phyloP scores from a whole-genome alignment of 2,113 vertebrate species.

The Dasyprocta punctata region DNA sequence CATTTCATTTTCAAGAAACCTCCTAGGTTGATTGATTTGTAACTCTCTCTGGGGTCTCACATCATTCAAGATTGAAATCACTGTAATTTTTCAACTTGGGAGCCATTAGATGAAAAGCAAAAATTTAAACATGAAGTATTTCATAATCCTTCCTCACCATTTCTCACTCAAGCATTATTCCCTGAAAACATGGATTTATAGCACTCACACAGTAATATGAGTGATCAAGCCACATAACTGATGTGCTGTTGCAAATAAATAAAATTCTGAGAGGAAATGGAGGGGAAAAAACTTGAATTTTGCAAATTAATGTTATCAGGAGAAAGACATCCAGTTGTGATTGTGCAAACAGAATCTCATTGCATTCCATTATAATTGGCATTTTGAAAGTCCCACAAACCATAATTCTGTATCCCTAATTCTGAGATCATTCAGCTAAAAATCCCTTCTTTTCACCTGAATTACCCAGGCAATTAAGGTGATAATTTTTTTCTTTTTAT shows the following conservation, averaged over 20 bases:
- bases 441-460: constrained; percentile 46
- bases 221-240: neutral
- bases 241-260: neutral
- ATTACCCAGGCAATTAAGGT: constrained; percentile 15
- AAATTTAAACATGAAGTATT: constrained; percentile 62
- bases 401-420: neutral
- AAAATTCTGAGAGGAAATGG: neutral
- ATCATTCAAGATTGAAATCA: constrained; percentile 52
- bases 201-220: neutral
- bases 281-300: neutral
- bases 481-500: constrained; percentile 1
- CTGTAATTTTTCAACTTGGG: constrained; percentile 51
- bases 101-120: constrained; percentile 63
- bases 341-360: neutral
- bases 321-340: neutral
- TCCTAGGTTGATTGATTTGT: constrained; percentile 35
- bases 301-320: neutral
- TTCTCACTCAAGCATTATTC: constrained; percentile 27
- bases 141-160: constrained; percentile 38
- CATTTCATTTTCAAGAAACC: constrained; percentile 54
- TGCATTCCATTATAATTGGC: neutral
- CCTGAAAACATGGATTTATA: constrained; percentile 22
- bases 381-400: neutral
- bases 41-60: constrained; percentile 26
- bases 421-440: constrained; percentile 25